A percentile compares a stretch with the other conserved stretches of the same genome.
Evolutionary conservation across 2,113 vertebrate genomes (phyloP).

Genomic region (Salvelinus fontinalis): DNA sequence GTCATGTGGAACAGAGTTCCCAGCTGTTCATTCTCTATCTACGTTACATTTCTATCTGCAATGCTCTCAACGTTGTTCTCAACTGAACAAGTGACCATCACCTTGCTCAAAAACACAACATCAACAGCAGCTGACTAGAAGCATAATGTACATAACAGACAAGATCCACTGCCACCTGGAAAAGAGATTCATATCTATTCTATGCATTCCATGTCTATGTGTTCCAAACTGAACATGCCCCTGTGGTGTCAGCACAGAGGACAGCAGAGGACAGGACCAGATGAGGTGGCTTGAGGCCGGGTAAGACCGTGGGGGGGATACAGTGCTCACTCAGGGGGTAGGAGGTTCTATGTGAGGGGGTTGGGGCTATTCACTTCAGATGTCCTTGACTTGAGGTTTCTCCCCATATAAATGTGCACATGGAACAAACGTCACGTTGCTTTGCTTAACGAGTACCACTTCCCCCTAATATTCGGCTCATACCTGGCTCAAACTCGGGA

Average conservation of each 20-base stretch:
- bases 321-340: constrained; percentile 31
- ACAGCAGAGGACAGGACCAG: constrained; percentile 37
- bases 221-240: constrained; percentile 28
- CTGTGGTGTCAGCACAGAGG: constrained; percentile 21
- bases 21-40: background rate
- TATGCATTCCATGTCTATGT: constrained; percentile 3
- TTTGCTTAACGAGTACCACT: too few species aligned
- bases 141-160: background rate
- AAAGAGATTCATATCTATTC: background rate
- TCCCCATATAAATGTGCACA: constrained; percentile 44
- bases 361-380: constrained; percentile 27
- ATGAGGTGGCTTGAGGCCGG: constrained; percentile 37
- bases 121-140: background rate
- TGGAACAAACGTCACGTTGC: background rate
- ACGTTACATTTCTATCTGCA: background rate
- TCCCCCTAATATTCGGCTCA: too few species aligned
- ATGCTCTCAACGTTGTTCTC: background rate
- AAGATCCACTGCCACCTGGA: background rate
- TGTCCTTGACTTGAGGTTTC: constrained; percentile 67
- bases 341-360: constrained; percentile 20
- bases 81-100: background rate
- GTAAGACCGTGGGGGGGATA: constrained; percentile 44
- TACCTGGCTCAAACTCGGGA: too few species aligned
- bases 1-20: background rate
- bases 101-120: background rate